phyloP scores from a whole-genome alignment of 2,797 vertebrate species.

The Gambelia wislizenii region DNA sequence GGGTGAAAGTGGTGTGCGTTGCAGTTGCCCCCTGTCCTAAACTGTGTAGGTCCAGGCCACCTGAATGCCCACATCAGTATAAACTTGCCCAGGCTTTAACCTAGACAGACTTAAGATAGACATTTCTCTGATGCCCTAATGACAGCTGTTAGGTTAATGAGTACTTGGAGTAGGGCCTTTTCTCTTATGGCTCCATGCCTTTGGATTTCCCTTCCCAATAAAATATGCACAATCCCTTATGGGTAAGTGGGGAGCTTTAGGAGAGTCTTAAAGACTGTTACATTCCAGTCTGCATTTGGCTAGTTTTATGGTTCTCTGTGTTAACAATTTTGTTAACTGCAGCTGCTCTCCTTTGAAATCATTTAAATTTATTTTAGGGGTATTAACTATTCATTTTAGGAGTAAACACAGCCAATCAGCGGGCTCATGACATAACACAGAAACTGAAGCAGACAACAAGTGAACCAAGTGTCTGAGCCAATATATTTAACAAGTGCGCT shows the following conservation, averaged over 20 bases:
- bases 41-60: neutral
- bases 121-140: neutral
- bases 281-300: neutral
- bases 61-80: neutral
- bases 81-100: neutral
- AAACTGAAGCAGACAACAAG: neutral
- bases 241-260: neutral
- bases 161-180: neutral
- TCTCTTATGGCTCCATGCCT: neutral
- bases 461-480: neutral
- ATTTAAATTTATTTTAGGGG: neutral
- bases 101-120: neutral
- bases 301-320: neutral
- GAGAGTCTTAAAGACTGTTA: neutral
- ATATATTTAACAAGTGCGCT: constrained; percentile 33
- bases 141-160: neutral
- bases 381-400: constrained; percentile 45
- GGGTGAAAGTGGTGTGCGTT: too few relatives aligned
- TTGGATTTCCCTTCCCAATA: neutral
- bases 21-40: neutral
- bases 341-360: neutral
- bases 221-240: neutral
- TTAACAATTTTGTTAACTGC: neutral
- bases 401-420: constrained; percentile 31
- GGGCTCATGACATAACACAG: fast-evolving